Evolutionary conservation across 53 echinoderm and acorn worm species (phyloP).

Genomic region (Echinometra lucunter): DNA sequence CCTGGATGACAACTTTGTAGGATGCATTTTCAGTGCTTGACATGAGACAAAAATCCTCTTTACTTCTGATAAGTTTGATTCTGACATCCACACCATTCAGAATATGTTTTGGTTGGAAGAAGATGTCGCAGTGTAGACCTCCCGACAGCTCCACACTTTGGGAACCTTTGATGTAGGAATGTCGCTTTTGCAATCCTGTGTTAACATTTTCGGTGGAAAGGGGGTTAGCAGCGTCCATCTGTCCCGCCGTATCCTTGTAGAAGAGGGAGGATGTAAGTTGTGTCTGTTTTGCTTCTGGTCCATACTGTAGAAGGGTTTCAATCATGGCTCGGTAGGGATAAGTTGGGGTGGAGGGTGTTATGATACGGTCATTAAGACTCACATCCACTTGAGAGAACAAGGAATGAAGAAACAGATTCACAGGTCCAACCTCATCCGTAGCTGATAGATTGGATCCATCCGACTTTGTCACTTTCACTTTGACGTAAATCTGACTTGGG

Average conservation of each 20-base stretch:
- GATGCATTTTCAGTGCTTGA: conserved; percentile 58
- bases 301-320: conserved; percentile 72
- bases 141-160: conserved; percentile 73
- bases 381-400: conserved; percentile 81
- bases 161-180: conserved; percentile 60
- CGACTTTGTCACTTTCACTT: conserved; percentile 65
- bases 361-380: conserved; percentile 72
- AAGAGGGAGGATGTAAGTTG: conserved; percentile 72
- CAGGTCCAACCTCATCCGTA: conserved; percentile 72
- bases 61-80: conserved; percentile 71
- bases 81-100: conserved; percentile 76
- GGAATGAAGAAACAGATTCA: conserved; percentile 76
- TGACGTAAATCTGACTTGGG: conserved; percentile 73
- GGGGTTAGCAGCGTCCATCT: conserved; percentile 69
- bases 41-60: conserved; percentile 82
- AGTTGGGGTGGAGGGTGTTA: conserved; percentile 73
- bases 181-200: conserved; percentile 71
- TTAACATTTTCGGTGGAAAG: conserved; percentile 30
- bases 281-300: conserved; percentile 67
- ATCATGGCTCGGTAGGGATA: conserved; percentile 81
- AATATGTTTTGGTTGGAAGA: conserved; percentile 79
- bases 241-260: conserved; percentile 77
- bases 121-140: conserved; percentile 74
- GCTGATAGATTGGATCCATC: conserved; percentile 70
- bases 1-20: conserved; percentile 80